Conservation (phyloP, 2,888 invertebrate species). For the Creontiades dilutus region DNA sequence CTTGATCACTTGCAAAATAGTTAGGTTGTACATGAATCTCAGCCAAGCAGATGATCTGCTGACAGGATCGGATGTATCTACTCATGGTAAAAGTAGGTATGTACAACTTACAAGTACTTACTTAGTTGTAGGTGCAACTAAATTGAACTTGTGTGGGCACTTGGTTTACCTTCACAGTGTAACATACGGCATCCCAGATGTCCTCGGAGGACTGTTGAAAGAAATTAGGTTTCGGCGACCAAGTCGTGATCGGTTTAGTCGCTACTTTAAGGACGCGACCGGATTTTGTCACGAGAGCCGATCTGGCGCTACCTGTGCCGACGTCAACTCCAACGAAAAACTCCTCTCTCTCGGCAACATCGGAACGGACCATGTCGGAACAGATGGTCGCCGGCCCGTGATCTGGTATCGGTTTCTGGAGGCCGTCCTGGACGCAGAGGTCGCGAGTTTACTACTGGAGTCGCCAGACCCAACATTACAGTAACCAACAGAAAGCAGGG, state of each 20-base stretch:
- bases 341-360: background rate
- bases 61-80: too few relatives aligned
- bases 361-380: slow-evolving; percentile 10
- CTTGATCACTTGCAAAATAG: too few relatives aligned
- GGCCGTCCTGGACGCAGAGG: background rate
- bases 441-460: background rate
- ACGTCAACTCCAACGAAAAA: slow-evolving; percentile 91
- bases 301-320: slow-evolving; percentile 94
- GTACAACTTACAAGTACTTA: background rate
- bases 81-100: background rate
- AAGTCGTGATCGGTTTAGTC: slow-evolving; percentile 85
- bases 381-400: background rate
- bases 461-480: background rate
- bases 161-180: slow-evolving; percentile 86
- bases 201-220: slow-evolving; percentile 95
- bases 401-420: too few relatives aligned
- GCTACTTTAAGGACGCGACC: slow-evolving; percentile 85
- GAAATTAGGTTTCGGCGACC: slow-evolving; percentile 87
- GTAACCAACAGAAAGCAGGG: background rate
- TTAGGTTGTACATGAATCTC: too few relatives aligned
- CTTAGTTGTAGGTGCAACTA: too few relatives aligned
- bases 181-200: slow-evolving; percentile 89
- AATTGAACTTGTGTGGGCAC: background rate
- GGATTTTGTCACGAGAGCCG: slow-evolving; percentile 85
- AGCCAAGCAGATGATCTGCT: too few relatives aligned